A percentile compares a stretch with the other conserved stretches of the same genome.
phyloP scores from a whole-genome alignment of 2,888 invertebrate species.

The Choristoneura rosaceana region DNA sequence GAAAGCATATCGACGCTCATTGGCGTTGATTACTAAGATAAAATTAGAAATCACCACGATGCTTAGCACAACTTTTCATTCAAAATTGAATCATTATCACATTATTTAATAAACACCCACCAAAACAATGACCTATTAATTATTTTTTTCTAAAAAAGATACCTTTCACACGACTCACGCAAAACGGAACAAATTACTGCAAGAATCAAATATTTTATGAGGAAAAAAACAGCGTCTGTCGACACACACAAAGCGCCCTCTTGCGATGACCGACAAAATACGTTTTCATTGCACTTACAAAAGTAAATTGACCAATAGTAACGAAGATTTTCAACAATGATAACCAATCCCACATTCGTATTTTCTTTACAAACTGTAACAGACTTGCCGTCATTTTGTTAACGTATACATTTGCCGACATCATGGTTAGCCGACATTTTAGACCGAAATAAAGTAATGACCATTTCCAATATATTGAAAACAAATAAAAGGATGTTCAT shows the following conservation, averaged over 20 bases:
- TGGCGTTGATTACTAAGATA: slow-evolving; percentile 49
- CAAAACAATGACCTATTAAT: slow-evolving; percentile 70
- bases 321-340: not conserved
- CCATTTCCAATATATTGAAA: not conserved
- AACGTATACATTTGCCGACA: slow-evolving; percentile 66
- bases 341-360: slow-evolving; percentile 50
- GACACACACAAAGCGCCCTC: slow-evolving; percentile 65
- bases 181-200: slow-evolving; percentile 76
- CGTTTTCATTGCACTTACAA: slow-evolving; percentile 58
- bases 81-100: slow-evolving; percentile 38
- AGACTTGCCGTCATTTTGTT: slow-evolving; percentile 57
- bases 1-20: slow-evolving; percentile 54
- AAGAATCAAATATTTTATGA: slow-evolving; percentile 74
- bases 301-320: slow-evolving; percentile 29
- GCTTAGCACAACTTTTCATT: slow-evolving; percentile 18
- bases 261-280: slow-evolving; percentile 67
- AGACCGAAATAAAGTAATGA: slow-evolving; percentile 46
- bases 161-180: slow-evolving; percentile 66
- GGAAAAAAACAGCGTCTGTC: slow-evolving; percentile 71
- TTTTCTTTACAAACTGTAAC: slow-evolving; percentile 57
- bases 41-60: slow-evolving; percentile 37
- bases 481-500: not conserved
- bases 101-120: slow-evolving; percentile 66
- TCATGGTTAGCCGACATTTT: slow-evolving; percentile 57
- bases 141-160: slow-evolving; percentile 65